Conservation (phyloP, 2,797 vertebrate genomes). For the Agapornis canus region DNA sequence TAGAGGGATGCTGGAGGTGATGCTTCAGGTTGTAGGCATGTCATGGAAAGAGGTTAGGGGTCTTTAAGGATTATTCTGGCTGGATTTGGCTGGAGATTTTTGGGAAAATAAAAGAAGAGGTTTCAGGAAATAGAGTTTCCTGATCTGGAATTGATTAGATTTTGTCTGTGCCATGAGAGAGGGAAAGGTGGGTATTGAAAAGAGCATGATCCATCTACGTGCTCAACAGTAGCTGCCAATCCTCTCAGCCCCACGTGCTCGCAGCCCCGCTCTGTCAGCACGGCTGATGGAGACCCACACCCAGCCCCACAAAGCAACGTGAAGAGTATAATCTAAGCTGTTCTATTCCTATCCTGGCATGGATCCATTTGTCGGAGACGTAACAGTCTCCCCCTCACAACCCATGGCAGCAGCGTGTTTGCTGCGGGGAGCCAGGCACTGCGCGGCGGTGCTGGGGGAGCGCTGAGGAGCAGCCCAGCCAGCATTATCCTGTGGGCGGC, state of each 20-base stretch:
- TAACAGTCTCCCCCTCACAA: background rate
- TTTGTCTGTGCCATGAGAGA: accelerated
- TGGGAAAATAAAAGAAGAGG: background rate
- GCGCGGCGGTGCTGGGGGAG: background rate
- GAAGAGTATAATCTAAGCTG: background rate
- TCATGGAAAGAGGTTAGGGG: background rate
- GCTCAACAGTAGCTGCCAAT: background rate
- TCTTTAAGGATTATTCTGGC: background rate
- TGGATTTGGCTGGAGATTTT: background rate
- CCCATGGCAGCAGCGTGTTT: background rate
- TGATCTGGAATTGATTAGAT: background rate
- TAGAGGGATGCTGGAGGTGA: background rate
- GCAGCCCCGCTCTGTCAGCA: background rate
- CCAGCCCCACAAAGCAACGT: accelerated
- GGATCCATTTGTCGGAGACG: background rate
- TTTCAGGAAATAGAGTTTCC: background rate
- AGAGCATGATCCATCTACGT: accelerated
- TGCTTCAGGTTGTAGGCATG: background rate
- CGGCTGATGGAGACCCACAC: accelerated
- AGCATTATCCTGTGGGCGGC: background rate
- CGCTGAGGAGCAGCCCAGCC: background rate
- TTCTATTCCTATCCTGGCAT: background rate
- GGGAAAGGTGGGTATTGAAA: background rate
- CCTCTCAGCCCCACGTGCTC: background rate
- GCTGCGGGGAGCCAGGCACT: background rate